Percentiles rank a stretch among this genome's conserved stretches.
Conservation (phyloP, 2,797 vertebrate species). For the Atherinosoma microstoma region DNA sequence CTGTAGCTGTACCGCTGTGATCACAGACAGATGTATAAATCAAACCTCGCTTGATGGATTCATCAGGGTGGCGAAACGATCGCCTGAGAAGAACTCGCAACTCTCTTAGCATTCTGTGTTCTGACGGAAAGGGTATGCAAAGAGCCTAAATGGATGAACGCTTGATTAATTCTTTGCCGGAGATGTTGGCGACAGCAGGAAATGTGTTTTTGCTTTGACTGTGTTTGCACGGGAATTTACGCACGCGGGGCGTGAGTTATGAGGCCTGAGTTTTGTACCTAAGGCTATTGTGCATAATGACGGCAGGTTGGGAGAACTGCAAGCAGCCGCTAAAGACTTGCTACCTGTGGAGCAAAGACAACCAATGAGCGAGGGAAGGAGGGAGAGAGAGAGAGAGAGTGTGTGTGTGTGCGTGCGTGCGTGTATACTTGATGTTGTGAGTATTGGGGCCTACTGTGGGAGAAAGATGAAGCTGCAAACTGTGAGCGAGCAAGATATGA, state of each 20-base stretch:
- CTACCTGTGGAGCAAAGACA: conserved; percentile 84
- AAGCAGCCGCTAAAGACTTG: conserved; percentile 83
- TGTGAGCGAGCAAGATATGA: conserved; percentile 32
- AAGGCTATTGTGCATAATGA: conserved; percentile 90
- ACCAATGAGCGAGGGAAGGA: conserved; percentile 53
- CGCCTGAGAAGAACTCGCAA: conserved; percentile 90
- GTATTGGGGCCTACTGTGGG: conserved; percentile 14
- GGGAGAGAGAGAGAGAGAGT: neutral
- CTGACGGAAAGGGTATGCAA: conserved; percentile 99
- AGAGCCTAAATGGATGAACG: conserved; percentile 99
- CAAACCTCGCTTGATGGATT: conserved; percentile 99
- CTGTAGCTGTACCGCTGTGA: conserved; percentile 99
- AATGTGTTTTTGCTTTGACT: conserved; percentile 95
- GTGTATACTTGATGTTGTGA: conserved; percentile 13
- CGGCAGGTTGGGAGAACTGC: conserved; percentile 83
- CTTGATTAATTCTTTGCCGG: conserved; percentile 99
- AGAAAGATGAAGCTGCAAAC: conserved; percentile 51
- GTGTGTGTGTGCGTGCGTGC: neutral
- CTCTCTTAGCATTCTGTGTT: conserved; percentile 94
- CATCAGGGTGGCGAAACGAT: conserved; percentile 95
- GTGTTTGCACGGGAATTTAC: conserved; percentile 94
- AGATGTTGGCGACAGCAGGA: conserved; percentile 98
- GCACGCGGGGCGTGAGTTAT: conserved; percentile 91
- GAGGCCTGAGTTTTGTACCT: conserved; percentile 91
- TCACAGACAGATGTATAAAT: conserved; percentile 99